Percentiles rank a stretch among this genome's conserved stretches.
phyloP scores from a whole-genome alignment of 30 jellyfish, hydroid and myxozoan genomes.

The Hydractinia symbiolongicarpus region DNA sequence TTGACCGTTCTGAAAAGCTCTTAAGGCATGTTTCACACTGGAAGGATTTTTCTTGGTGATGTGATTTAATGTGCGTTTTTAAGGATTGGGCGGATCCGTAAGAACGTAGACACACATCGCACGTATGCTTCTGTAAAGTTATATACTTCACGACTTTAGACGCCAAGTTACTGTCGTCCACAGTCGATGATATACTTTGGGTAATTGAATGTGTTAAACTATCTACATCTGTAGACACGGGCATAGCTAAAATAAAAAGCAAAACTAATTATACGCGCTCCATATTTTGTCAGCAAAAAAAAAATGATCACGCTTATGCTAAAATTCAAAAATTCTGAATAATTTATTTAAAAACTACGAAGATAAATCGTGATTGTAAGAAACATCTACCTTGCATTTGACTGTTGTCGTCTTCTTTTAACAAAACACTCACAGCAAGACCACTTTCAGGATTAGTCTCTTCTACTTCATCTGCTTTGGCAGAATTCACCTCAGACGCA shows the following conservation, averaged over 20 bases:
- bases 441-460: conserved; percentile 10
- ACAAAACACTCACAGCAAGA: conserved; percentile 21
- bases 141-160: background rate
- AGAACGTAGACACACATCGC: conserved; percentile 34
- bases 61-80: conserved; percentile 24
- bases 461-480: background rate
- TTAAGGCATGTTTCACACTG: conserved; percentile 38
- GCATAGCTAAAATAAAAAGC: background rate
- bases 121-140: conserved; percentile 27
- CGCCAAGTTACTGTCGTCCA: background rate
- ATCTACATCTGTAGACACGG: background rate
- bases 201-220: no score
- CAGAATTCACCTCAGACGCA: background rate
- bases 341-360: no score
- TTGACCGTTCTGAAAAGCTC: conserved; percentile 26
- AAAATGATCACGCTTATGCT: no score
- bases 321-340: no score
- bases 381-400: background rate
- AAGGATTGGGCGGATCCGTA: conserved; percentile 29
- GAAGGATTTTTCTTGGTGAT: conserved; percentile 34
- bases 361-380: no score
- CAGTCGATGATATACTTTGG: background rate
- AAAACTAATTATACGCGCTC: background rate
- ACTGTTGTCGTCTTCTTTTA: conserved; percentile 8
- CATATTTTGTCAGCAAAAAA: background rate